Base-by-base conservation (phyloP, 2,113 vertebrate species). In the Shinisaurus crocodilurus region DNA sequence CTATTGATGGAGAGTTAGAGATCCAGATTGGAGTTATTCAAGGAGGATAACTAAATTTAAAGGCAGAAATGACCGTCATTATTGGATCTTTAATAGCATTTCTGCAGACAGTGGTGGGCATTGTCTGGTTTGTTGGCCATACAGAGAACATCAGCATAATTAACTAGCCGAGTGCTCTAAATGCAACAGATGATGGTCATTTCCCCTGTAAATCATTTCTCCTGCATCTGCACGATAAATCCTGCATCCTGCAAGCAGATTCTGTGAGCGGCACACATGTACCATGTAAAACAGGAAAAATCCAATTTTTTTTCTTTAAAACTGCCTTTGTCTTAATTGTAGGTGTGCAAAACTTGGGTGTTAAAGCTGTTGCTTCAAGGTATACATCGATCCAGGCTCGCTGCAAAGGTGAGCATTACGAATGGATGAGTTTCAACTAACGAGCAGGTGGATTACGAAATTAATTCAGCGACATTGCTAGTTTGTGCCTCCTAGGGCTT, bases 41-140 rank as follows among this genome's bases (percentile, higher is more conserved):
- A 75, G 84, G 16, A 0, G 0, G 65, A 32, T 69, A 85, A 84
- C 43, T 0, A 1, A 57, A 86, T 74, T 10, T 72, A 6, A 34
- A 82, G 67, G 2, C 69, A 88, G 88, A 86, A 48, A 69, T 1
- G 40, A 67, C 81, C 89, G 74, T 5, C 0, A 0, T 69, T 81
- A 85, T 57, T 93, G 86, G 81, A 83, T 81, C 83, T 54, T 45
- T 90, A 67, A 87, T 93, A 29, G 45, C 89, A 25, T 34, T 69
- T 20, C 0, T 45, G 5, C 40, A 65, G 75, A 16, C n/a, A 60
- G 70, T 12, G 18, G 18, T 54, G 23, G 2, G 50, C 85, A 54
- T 48, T 72, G 69, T 29, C 45, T 91, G 16, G 57, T 1, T 20
- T 74, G 6, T 34, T 5, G 1, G 32, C 29, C 0, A 0, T 34